Conservation (phyloP, 92 coral and sea anemone genomes). For the Porites rus region DNA sequence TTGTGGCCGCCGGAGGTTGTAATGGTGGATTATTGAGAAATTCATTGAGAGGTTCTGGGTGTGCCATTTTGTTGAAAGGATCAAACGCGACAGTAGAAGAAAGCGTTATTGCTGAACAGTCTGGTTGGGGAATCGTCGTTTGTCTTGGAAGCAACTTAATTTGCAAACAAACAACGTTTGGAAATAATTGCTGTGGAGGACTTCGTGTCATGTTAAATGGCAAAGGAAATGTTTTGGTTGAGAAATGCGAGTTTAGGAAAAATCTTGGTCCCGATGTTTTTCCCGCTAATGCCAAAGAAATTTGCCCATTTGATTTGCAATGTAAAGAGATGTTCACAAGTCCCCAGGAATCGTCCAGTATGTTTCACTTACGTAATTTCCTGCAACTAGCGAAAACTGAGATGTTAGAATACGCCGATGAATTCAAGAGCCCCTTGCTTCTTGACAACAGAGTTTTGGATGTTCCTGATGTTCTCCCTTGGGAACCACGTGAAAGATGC, state of each 20-base stretch:
- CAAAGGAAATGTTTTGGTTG: not conserved
- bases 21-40: not conserved
- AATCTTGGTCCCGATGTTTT: not conserved
- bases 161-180: not conserved
- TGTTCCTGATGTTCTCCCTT: not conserved
- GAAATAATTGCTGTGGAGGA: not conserved
- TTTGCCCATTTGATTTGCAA: not conserved
- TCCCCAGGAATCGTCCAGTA: not conserved
- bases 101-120: not conserved
- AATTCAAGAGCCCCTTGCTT: not conserved
- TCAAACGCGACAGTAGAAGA: not conserved
- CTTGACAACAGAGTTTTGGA: not conserved
- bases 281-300: not conserved
- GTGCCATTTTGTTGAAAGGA: not conserved
- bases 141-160: not conserved
- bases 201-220: no score
- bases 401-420: no score
- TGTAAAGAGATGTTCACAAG: not conserved
- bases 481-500: not conserved
- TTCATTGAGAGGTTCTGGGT: accelerated
- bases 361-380: not conserved
- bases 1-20: not conserved
- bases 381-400: not conserved
- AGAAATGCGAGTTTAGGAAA: not conserved
- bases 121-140: not conserved